Percentiles rank a stretch among this genome's conserved stretches.
Evolutionary conservation across 2,888 invertebrate genomes (phyloP).

Genomic region (Lamellibrachia satsuma): DNA sequence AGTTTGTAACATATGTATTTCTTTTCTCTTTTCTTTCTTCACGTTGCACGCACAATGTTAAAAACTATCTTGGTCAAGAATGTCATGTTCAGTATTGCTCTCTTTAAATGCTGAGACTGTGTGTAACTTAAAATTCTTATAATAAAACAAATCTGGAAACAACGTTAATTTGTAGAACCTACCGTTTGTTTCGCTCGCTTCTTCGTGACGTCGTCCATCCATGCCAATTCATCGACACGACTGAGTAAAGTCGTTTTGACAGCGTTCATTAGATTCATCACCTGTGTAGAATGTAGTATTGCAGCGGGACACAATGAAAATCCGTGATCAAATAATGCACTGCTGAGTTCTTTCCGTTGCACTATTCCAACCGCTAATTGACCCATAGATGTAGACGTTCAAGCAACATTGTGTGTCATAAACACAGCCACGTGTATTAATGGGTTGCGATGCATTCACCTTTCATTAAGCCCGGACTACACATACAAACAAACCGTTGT

Average conservation of each 20-base stretch:
- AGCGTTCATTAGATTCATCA: slow-evolving; percentile 46
- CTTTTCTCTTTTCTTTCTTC: neutral
- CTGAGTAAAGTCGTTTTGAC: slow-evolving; percentile 26
- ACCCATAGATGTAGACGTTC: too few species aligned
- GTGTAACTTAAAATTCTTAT: neutral
- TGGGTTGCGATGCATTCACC: too few species aligned
- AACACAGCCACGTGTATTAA: too few species aligned
- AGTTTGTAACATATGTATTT: too few species aligned
- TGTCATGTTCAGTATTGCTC: neutral
- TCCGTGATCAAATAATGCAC: neutral
- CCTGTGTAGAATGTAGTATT: slow-evolving; percentile 41
- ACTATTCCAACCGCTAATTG: too few species aligned
- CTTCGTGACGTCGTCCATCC: slow-evolving; percentile 54
- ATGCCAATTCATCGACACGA: slow-evolving; percentile 38
- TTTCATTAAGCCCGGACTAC: too few species aligned
- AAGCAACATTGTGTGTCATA: too few species aligned
- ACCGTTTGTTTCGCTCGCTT: slow-evolving; percentile 53
- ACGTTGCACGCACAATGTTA: neutral
- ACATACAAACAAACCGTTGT: too few species aligned
- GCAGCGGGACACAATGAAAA: neutral
- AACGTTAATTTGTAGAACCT: neutral
- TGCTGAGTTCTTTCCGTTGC: too few species aligned
- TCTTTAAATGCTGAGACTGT: neutral
- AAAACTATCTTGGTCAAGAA: neutral
- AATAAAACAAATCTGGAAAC: neutral